Base-by-base conservation (phyloP, 2,888 invertebrate genomes). In the Watsonalla binaria region DNA sequence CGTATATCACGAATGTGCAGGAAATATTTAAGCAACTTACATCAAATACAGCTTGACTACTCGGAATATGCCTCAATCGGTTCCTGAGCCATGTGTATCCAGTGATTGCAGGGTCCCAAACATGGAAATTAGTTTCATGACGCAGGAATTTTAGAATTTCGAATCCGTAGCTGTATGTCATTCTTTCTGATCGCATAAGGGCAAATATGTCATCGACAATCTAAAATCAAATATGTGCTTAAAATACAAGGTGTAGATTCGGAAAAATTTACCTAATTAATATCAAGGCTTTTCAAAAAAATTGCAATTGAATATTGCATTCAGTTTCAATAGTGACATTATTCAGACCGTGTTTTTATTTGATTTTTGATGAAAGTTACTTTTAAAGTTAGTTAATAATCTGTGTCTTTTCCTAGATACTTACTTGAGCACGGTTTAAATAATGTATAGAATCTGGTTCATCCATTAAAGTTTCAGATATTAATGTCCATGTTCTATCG, bases 361-460 rank as follows among this genome's bases (percentile, higher is more conserved):
- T 24, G 24, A 24, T 24, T 24, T 24, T 24, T 24, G 24, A 24
- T 24, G 24, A 24, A 24, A 24, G 24, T n/a, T n/a, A n/a, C n/a
- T n/a, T n/a, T n/a, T n/a, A n/a, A n/a, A n/a, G n/a, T n/a, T n/a
- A n/a, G n/a, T n/a, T n/a, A n/a, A n/a, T n/a, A n/a, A n/a, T n/a
- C n/a, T n/a, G 24, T 24, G 24, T 24, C 24, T 24, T 24, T 4
- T 11, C 9, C 5, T 33, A 11, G 34, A 11, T 52, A 60, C 70
- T 72, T 55, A 95, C 90, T 80, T 97, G 96, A 5, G 96, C 96
- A 68, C 96, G 91, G 73, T 95, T 96, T 2, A 94, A 73, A 42
- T 92, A 88, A 62, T 94, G 92, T 54, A 96, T 94, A 0, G 73
- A 62, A n/a, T 79, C 67, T 45, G 74, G 78, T 6, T 80, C 76